These are phyloP conservation scores for Melanotaenia duboulayi DNA, from an alignment of 2,113 vertebrate species.

Conservation along the genomic window DNA sequence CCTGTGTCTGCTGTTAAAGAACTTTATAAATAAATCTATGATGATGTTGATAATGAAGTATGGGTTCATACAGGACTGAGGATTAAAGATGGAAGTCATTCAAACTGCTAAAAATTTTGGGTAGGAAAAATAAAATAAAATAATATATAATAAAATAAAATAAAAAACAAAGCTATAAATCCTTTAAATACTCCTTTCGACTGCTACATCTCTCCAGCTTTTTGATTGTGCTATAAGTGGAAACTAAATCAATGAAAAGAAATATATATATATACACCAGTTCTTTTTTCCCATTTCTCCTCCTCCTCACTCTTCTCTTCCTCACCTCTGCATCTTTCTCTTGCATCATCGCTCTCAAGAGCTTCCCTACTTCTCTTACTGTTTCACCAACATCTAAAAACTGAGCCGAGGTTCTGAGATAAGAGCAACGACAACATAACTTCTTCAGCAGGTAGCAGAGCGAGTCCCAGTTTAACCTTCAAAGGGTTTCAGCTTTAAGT, in stretches of 20 bases:
- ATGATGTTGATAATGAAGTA: too few relatives aligned
- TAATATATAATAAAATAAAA: too few relatives aligned
- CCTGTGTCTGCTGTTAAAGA: too few relatives aligned
- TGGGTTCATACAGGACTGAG: background rate
- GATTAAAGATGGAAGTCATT: background rate
- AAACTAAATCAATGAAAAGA: background rate
- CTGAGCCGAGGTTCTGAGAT: background rate
- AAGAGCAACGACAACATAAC: slow-evolving; percentile 25
- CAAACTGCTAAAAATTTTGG: accelerated
- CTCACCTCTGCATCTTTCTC: slow-evolving; percentile 8
- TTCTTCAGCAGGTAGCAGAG: slow-evolving; percentile 8
- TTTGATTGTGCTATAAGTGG: background rate
- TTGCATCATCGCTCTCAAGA: slow-evolving; percentile 21
- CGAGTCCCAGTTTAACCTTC: background rate
- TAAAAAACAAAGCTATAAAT: background rate
- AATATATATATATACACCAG: background rate
- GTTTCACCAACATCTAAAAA: slow-evolving; percentile 41
- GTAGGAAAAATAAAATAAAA: too few relatives aligned
- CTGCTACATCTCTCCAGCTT: background rate
- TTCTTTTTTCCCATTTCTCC: background rate
- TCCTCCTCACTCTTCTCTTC: slow-evolving; percentile 15
- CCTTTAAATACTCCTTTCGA: background rate
- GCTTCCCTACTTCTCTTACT: background rate
- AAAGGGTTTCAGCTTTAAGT: slow-evolving; percentile 17
- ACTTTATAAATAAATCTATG: too few relatives aligned